Base-by-base conservation (phyloP, 2,113 vertebrate species). In the Corydoras sp. region DNA sequence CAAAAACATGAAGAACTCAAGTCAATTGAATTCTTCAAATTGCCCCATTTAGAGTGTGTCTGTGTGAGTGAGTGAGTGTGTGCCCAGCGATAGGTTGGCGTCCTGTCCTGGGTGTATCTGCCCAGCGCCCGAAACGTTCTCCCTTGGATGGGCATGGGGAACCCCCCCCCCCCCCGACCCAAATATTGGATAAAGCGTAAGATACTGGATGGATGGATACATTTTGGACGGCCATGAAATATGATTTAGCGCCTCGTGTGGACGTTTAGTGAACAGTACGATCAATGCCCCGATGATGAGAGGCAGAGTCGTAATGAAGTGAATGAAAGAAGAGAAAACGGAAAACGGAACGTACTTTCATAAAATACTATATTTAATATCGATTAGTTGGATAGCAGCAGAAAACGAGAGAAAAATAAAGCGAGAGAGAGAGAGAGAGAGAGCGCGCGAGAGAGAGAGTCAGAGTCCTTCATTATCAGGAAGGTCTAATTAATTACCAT, bases 401-500 rank as follows among this genome's bases (percentile, higher is more conserved):
- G 55, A 15, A 10, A 62, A n/a, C 14, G 58, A 18, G 11, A 48
- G 24, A 24, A 14, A 1, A 24, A 24, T 24, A 24, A 24, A 24
- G 18, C 18, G 18, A 62, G n/a, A 24, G 61, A 51, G 72, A 56
- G 65, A 31, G 72, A 62, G 58, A 72, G 65, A 59, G 73, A 73
- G 72, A 56, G 65, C 31, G 72, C 58, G 58, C 70, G 65, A 59
- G 73, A 73, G 68, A 15, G 65, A 29, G 0, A 30, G 77, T 64
- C 7, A 58, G 69, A 70, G 80, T 73, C 67, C 32, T 3, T 43
- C 35, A 8, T 43, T 43, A 43, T 43, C 35, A 43, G 11, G 58
- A 62, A 75, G 59, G 49, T 75, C 80, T 77, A 80, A 80, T 80
- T 74, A 77, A 82, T 82, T 76, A 80, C 73, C 58, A 74, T 66